Conservation (phyloP, 1,140 invertebrate genomes). For the Drosophila quadrilineata region DNA sequence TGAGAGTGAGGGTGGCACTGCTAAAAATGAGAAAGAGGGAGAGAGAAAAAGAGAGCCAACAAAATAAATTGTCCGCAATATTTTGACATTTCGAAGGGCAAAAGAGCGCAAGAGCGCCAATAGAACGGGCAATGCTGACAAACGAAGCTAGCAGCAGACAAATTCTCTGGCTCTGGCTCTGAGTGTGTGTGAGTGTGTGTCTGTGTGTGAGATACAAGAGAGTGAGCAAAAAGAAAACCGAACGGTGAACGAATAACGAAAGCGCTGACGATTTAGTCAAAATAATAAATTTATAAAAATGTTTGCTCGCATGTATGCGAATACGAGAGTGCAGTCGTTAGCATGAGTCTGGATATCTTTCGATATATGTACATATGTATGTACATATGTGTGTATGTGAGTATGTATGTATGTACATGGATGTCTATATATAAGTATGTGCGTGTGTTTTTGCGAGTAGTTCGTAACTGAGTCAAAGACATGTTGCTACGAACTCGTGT, state of each 20-base stretch:
- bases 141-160: background rate
- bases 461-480: constrained; percentile 43
- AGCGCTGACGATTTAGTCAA: constrained; percentile 24
- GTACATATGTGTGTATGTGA: background rate
- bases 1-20: too few species aligned
- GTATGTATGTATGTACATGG: background rate
- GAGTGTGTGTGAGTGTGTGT: too few species aligned
- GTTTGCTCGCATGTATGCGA: constrained; percentile 7
- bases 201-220: too few species aligned
- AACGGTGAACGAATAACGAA: background rate
- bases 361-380: background rate
- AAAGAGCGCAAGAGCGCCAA: constrained; percentile 37
- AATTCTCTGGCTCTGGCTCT: too few species aligned
- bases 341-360: background rate
- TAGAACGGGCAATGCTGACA: background rate
- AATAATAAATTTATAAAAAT: constrained; percentile 67
- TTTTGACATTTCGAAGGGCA: constrained; percentile 78
- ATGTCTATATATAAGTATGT: too few species aligned
- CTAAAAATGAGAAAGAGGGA: background rate
- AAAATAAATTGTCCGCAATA: constrained; percentile 58
- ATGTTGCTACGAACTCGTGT: constrained; percentile 38
- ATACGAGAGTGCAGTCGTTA: background rate
- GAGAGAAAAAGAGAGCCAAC: constrained; percentile 1
- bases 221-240: background rate
- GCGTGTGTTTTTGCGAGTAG: background rate